Base-by-base conservation (phyloP, 1,140 invertebrate genomes). In the Drosophila ogumai region DNA sequence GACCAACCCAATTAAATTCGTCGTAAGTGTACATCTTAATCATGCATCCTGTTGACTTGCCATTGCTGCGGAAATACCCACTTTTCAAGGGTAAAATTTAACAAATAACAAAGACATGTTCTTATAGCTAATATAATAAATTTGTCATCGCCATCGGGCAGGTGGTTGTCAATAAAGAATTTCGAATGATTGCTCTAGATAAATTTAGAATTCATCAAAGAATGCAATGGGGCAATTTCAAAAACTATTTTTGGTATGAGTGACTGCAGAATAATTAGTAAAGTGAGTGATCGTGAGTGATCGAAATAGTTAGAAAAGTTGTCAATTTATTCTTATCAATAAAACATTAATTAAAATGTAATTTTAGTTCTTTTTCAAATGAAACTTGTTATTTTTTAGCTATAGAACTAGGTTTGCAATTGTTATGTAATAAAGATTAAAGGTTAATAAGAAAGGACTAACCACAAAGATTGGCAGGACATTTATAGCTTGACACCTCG, bases 21-120 rank as follows among this genome's bases (percentile, higher is more conserved):
- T 25, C 49, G 36, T 17, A 36, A 54, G 12, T 31, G 15, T 22
- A 43, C 38, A 41, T 43, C 52, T 66, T 57, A 76, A 34, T 76
- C 74, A 60, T 56, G 17, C 74, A 67, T 76, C 63, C 73, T 77
- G 63, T 77, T 77, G 63, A 59, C 49, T 34, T 72, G n/a, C 32
- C 50, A 65, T 7, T 32, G 25, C 32, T 7, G 4, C 31, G 38
- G 59, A 65, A 50, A 36, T 63, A 9, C 40, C 52, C 43, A 25
- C 28, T 15, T 43, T 32, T 6, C 43, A 12, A 17, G n/a, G 31
- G 10, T 9, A 55, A 40, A 38, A 55, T 25, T 28, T 19, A 55
- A 36, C 32, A 19, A 63, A 40, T 31, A 56, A 40, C 8, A 17
- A 31, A 28, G 63, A 36, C 38, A 41, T 28, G 31, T 49, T 57